Percentiles rank a stretch among this genome's conserved stretches.
Evolutionary conservation across 1,140 invertebrate genomes (phyloP).

Genomic region (Vanessa tameamea): DNA sequence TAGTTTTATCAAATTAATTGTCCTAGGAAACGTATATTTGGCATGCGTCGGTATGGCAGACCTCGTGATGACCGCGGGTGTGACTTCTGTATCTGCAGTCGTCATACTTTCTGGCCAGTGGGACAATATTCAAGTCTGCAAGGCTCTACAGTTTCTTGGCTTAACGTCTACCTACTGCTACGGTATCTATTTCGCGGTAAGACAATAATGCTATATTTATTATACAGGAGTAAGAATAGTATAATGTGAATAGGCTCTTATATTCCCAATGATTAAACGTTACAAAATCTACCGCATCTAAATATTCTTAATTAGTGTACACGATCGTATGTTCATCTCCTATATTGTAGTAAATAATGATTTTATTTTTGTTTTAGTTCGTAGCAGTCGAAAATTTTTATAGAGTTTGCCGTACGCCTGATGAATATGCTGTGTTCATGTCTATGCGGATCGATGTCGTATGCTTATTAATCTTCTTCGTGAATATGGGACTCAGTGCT

Average conservation of each 20-base stretch:
- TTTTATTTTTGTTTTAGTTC: conserved; percentile 81
- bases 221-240: neutral
- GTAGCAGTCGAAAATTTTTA: conserved; percentile 85
- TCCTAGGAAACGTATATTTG: conserved; percentile 89
- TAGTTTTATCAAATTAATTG: conserved; percentile 22
- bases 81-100: conserved; percentile 87
- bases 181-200: conserved; percentile 84
- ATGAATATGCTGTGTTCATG: conserved; percentile 80
- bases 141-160: conserved; percentile 85
- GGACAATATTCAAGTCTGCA: conserved; percentile 83
- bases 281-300: too few relatives aligned
- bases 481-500: conserved; percentile 32
- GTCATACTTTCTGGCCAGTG: conserved; percentile 84
- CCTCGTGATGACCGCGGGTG: conserved; percentile 86
- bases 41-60: conserved; percentile 90
- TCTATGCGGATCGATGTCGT: conserved; percentile 45
- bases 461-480: conserved; percentile 31
- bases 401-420: conserved; percentile 80
- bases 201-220: conserved; percentile 23
- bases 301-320: neutral
- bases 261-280: too few relatives aligned
- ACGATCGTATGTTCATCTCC: neutral
- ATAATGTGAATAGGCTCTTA: neutral
- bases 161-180: conserved; percentile 70
- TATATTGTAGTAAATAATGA: neutral